Conservation (phyloP, 2,113 vertebrate genomes). For the Ibidorhyncha struthersii region DNA sequence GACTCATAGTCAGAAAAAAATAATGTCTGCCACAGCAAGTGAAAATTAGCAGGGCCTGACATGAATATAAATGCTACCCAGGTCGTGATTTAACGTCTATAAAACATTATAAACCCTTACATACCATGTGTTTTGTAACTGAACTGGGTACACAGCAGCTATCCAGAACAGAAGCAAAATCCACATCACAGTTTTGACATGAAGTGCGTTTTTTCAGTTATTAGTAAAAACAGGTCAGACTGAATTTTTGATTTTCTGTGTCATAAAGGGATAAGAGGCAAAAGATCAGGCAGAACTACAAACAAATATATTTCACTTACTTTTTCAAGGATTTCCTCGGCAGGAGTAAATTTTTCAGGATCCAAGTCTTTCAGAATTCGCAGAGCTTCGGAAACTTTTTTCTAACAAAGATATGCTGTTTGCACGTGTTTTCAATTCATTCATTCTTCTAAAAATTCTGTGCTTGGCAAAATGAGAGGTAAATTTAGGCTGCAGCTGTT, state of each 20-base stretch:
- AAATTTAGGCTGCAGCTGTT: constrained; percentile 16
- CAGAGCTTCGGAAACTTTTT: not conserved
- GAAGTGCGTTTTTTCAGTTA: not conserved
- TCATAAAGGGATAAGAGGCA: not conserved
- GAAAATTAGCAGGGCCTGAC: constrained; percentile 13
- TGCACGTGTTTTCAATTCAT: not conserved
- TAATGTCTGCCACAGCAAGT: not conserved
- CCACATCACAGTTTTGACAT: not conserved
- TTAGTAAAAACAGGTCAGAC: not conserved
- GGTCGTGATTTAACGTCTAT: not conserved
- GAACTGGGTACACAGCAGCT: not conserved
- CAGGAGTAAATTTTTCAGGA: not conserved
- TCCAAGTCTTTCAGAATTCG: not conserved
- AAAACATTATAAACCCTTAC: constrained; percentile 9
- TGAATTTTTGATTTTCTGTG: not conserved
- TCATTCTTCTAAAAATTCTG: not conserved
- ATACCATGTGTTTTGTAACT: not conserved
- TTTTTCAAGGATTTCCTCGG: not conserved
- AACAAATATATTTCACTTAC: not conserved
- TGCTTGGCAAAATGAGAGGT: not conserved
- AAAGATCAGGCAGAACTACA: not conserved
- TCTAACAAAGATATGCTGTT: not conserved
- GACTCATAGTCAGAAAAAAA: not conserved
- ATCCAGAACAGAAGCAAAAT: not conserved
- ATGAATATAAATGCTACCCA: not conserved